A percentile compares a stretch with the other conserved stretches of the same genome.
phyloP scores from a whole-genome alignment of 2,113 vertebrate species.

The Noturus placidus region DNA sequence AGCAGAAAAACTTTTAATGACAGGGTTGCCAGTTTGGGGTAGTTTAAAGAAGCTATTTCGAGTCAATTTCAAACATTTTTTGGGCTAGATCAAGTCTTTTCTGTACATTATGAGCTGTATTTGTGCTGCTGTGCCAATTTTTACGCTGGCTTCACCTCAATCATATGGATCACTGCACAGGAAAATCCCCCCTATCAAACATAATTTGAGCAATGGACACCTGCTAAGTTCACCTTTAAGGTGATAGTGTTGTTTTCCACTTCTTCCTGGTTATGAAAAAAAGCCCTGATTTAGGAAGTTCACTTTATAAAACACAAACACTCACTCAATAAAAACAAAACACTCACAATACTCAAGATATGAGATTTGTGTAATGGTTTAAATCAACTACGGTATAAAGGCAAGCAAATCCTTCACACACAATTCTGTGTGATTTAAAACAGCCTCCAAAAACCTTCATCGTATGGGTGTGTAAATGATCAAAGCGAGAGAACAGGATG shows the following conservation, averaged over 20 bases:
- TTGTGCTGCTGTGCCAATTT: background rate
- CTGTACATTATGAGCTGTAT: background rate
- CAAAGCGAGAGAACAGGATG: background rate
- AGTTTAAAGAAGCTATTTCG: too few relatives aligned
- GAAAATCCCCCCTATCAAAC: background rate
- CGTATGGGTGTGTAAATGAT: background rate
- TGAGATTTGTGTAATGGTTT: background rate
- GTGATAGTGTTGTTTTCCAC: background rate
- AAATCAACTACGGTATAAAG: background rate
- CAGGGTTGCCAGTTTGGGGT: too few relatives aligned
- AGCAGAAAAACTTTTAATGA: too few relatives aligned
- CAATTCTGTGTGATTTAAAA: background rate
- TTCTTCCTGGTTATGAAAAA: background rate
- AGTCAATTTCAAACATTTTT: background rate
- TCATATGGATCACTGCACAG: background rate
- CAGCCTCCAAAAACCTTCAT: too few relatives aligned
- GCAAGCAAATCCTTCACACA: background rate
- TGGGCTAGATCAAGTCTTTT: background rate
- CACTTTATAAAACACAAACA: background rate
- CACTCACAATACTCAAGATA: background rate
- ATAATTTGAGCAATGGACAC: background rate
- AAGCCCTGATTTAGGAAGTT: background rate
- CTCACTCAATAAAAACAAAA: background rate
- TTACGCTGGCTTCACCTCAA: background rate
- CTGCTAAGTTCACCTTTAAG: background rate